phyloP scores from a whole-genome alignment of 2,888 invertebrate species.

The Cephus rjabovi region DNA sequence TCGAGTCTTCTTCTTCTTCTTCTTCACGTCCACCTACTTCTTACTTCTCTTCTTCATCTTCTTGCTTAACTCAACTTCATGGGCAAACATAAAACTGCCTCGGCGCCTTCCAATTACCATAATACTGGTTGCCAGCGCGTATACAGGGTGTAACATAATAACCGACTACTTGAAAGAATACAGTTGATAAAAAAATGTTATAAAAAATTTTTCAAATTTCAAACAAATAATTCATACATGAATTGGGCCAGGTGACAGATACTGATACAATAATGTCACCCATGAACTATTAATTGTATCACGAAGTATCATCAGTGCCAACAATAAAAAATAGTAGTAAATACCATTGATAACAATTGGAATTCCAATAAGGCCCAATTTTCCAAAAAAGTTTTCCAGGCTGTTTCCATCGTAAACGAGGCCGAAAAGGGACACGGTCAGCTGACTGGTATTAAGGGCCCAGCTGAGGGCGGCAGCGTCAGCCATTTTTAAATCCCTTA shows the following conservation, averaged over 20 bases:
- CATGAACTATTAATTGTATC: background rate
- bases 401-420: conserved; percentile 1
- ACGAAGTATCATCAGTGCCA: background rate
- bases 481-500: conserved; percentile 60
- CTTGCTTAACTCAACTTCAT: background rate
- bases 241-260: background rate
- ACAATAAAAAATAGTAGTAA: background rate
- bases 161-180: background rate
- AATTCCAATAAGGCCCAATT: background rate
- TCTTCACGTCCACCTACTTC: conserved; percentile 12
- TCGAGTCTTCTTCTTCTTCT: conserved; percentile 25
- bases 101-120: conserved; percentile 29
- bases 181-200: background rate
- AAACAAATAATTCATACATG: background rate
- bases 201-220: background rate
- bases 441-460: conserved; percentile 23
- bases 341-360: conserved; percentile 2
- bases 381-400: conserved; percentile 14
- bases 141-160: background rate
- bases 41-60: background rate
- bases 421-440: conserved; percentile 24
- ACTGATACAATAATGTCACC: background rate
- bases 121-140: conserved; percentile 12
- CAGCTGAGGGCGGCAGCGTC: conserved; percentile 24
- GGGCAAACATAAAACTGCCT: conserved; percentile 33